Evolutionary conservation across 2,113 vertebrate genomes (phyloP).

Genomic region (Bostrychus sinensis): DNA sequence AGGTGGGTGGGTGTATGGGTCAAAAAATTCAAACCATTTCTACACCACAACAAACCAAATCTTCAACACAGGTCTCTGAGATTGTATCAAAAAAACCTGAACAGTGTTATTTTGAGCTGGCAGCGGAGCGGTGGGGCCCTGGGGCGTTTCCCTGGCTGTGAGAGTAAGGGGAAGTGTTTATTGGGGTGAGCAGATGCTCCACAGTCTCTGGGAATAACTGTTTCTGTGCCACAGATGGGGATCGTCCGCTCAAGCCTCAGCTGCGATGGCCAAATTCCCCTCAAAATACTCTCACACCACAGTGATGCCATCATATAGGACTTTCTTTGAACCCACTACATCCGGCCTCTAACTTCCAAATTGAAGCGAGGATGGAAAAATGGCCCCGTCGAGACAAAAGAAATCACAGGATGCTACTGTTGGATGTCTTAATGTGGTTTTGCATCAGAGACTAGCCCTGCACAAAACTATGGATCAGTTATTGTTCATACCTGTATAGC

Average conservation of each 20-base stretch:
- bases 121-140: constrained; percentile 23
- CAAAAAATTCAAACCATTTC: no score
- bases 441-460: not conserved
- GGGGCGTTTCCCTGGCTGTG: constrained; percentile 15
- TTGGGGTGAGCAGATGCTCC: constrained; percentile 44
- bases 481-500: not conserved
- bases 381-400: constrained; percentile 23
- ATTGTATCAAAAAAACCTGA: constrained; percentile 1
- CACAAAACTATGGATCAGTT: no score
- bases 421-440: not conserved
- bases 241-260: constrained; percentile 1
- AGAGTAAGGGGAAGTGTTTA: constrained; percentile 38
- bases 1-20: no score
- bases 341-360: constrained; percentile 9
- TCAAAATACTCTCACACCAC: not conserved
- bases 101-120: constrained; percentile 18
- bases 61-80: constrained; percentile 18
- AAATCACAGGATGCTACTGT: constrained; percentile 21
- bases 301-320: not conserved
- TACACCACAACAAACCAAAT: not conserved
- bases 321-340: constrained; percentile 11
- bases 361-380: constrained; percentile 28
- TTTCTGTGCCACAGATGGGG: constrained; percentile 38
- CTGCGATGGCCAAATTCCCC: constrained; percentile 3
- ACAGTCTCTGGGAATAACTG: constrained; percentile 35